These are phyloP conservation scores for Chrysomallon squamiferum DNA, from an alignment of 1,140 invertebrate species.

Conservation along the genomic window DNA sequence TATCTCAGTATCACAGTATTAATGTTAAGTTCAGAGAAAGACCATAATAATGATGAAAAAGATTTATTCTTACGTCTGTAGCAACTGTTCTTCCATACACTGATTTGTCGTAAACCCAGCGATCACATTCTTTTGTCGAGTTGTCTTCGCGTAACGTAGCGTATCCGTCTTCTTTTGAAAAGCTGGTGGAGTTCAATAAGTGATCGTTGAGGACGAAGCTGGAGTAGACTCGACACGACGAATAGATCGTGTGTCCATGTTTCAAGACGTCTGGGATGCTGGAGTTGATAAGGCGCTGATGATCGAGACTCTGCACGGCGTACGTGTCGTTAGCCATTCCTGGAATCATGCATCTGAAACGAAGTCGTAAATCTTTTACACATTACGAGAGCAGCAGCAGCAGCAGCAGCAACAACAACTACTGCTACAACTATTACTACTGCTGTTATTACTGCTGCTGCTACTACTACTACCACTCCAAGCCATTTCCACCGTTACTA, in stretches of 20 bases:
- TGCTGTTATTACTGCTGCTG: no score
- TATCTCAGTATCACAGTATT: no score
- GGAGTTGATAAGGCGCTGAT: constrained; percentile 9
- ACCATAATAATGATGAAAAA: no score
- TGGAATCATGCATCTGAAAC: constrained; percentile 15
- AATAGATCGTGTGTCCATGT: constrained; percentile 1
- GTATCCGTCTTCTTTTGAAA: no score
- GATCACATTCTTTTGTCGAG: constrained; percentile 5
- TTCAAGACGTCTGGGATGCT: constrained; percentile 8
- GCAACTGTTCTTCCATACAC: constrained; percentile 11
- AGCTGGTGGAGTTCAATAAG: no score
- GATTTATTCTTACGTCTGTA: constrained; percentile 18
- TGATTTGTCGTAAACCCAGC: constrained; percentile 21
- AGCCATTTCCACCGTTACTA: no score
- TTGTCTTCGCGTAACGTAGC: neutral
- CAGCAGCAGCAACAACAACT: no score
- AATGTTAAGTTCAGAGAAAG: no score
- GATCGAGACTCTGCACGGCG: constrained; percentile 10
- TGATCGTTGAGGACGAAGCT: neutral
- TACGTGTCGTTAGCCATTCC: constrained; percentile 25
- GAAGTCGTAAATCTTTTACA: neutral
- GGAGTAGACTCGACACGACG: constrained; percentile 9
- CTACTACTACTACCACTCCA: no score
- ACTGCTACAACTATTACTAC: no score
- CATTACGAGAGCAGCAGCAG: no score